Evolutionary conservation across 2,797 vertebrate genomes (phyloP).

Genomic region (Fundulus diaphanus): DNA sequence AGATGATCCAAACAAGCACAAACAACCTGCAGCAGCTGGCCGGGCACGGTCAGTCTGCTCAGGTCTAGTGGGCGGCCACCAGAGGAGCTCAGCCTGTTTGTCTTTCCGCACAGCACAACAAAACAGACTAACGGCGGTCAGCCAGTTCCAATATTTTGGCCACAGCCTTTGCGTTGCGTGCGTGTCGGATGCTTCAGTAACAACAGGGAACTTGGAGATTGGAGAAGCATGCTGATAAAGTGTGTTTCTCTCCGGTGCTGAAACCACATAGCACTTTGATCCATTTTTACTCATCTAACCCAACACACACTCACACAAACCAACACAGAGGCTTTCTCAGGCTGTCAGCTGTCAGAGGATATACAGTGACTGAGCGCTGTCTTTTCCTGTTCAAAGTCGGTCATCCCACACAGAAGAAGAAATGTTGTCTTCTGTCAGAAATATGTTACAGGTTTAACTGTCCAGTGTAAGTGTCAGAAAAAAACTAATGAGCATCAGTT

Average conservation of each 20-base stretch:
- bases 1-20: slow-evolving; percentile 53
- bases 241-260: slow-evolving; percentile 56
- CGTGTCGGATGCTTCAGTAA: slow-evolving; percentile 60
- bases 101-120: slow-evolving; percentile 58
- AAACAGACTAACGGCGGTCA: slow-evolving; percentile 46
- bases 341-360: slow-evolving; percentile 64
- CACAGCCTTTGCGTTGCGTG: slow-evolving; percentile 40
- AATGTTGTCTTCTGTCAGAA: slow-evolving; percentile 49
- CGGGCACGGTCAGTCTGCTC: slow-evolving; percentile 46
- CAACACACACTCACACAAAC: slow-evolving; percentile 64
- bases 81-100: slow-evolving; percentile 60
- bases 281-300: slow-evolving; percentile 55
- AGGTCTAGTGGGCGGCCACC: slow-evolving; percentile 51
- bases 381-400: slow-evolving; percentile 48
- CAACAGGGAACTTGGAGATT: slow-evolving; percentile 49
- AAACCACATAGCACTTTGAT: slow-evolving; percentile 73
- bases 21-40: slow-evolving; percentile 51
- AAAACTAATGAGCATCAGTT: slow-evolving; percentile 68
- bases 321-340: slow-evolving; percentile 56
- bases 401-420: slow-evolving; percentile 42
- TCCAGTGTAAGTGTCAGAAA: slow-evolving; percentile 54
- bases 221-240: slow-evolving; percentile 63
- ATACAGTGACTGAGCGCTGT: slow-evolving; percentile 33
- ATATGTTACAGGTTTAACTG: slow-evolving; percentile 53
- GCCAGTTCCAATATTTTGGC: slow-evolving; percentile 41